Evolutionary conservation across 2,888 invertebrate genomes (phyloP).

Genomic region (Sinodicranocentrus sp.): DNA sequence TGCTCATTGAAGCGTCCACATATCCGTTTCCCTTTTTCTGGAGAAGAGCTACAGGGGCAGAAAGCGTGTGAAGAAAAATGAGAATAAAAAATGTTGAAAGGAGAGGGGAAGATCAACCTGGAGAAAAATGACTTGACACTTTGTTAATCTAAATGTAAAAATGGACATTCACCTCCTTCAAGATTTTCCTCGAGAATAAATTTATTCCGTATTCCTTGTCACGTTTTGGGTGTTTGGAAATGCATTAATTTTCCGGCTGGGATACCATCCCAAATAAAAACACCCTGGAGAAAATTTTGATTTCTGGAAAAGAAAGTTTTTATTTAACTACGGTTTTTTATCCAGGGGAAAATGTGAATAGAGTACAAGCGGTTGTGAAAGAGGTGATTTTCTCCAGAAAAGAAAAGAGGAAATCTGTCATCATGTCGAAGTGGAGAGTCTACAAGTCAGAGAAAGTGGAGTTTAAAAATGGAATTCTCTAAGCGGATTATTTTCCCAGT

Average conservation of each 20-base stretch:
- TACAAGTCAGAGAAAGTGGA: not conserved
- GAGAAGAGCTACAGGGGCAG: not conserved
- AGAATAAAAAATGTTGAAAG: not conserved
- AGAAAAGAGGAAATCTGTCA: conserved; percentile 1
- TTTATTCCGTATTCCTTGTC: not conserved
- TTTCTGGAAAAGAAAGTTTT: too few species aligned
- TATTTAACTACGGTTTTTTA: too few species aligned
- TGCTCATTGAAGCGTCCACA: conserved; percentile 9
- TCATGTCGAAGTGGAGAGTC: not conserved
- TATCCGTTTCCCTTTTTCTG: conserved; percentile 17
- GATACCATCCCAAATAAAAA: not conserved
- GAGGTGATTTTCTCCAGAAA: not conserved
- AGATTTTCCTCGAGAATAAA: not conserved
- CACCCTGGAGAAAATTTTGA: too few species aligned
- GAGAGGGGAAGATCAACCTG: not conserved
- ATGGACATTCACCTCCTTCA: not conserved
- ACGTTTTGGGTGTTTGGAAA: conserved; percentile 19
- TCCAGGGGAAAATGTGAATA: too few species aligned
- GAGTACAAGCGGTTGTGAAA: too few species aligned
- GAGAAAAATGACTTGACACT: conserved; percentile 28
- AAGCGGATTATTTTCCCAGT: conserved; percentile 13
- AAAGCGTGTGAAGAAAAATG: not conserved
- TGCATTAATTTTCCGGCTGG: conserved; percentile 14
- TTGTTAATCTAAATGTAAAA: conserved; percentile 33
- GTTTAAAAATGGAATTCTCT: not conserved